Base-by-base conservation (phyloP, 2,888 invertebrate species). In the Sphaerophoria taeniata region DNA sequence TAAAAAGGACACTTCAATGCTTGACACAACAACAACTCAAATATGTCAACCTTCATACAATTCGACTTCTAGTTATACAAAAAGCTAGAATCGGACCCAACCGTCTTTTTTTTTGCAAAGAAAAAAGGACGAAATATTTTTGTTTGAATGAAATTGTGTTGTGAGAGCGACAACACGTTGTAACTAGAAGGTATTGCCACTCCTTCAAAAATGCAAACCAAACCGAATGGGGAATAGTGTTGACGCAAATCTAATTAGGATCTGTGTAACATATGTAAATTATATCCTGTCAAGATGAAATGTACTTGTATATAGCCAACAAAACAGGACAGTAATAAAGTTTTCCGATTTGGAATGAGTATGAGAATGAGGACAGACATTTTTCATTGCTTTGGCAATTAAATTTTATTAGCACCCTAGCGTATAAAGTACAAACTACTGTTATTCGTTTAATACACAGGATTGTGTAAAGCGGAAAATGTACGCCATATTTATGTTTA, bases 211-310 rank as follows among this genome's bases (percentile, higher is more conserved):
- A 49, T 77, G 47, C 72, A 77, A 73, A 43, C 39, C 39, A 7
- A 36, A 4, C 84, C 75, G 61, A 76, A 11, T 39, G 45, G 85
- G 86, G 86, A 83, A 79, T 87, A 81, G 83, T 74, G 82, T 81
- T 85, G 85, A 85, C 85, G 85, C 82, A 87, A 86, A 87, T 87
- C 87, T 87, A 87, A 87, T 87, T 87, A 87, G 87, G 81, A 85
- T 86, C 87, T 74, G 61, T 80, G 87, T 86, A 87, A 87, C 87
- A 87, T 87, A 87, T 87, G 87, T 85, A 87, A 87, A 87, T 87
- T 87, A 87, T 87, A 86, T 87, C 87, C 82, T 82, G 86, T 86
- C 86, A 86, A 82, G 86, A 86, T 86, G 86, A 78, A 77, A 82
- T 77, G 72, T 65, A 80, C 69, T 36, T n/a, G 2, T 36, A 60